Conservation (phyloP, 2,797 vertebrate species). For the Pangasius djambal region DNA sequence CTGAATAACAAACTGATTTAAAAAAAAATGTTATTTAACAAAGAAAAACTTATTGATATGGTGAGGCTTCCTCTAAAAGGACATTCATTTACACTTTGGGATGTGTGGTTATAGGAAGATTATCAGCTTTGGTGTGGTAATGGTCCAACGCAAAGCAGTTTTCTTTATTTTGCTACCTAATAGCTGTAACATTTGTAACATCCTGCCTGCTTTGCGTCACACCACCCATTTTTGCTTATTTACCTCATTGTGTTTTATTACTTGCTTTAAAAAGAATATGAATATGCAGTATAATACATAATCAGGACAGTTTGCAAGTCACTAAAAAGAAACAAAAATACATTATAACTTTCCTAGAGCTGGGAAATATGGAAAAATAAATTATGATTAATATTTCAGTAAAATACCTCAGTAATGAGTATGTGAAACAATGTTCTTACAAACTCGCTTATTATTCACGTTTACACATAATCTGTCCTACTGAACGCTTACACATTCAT, state of each 20-base stretch:
- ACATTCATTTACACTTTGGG: not conserved
- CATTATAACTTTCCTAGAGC: not conserved
- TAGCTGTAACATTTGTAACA: not conserved
- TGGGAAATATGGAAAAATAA: not conserved
- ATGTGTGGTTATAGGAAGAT: not conserved
- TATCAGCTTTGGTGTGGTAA: not conserved
- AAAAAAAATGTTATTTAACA: not conserved
- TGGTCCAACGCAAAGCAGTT: not conserved
- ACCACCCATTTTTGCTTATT: not conserved
- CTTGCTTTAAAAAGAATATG: not conserved
- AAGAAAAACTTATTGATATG: no score
- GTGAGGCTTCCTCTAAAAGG: not conserved
- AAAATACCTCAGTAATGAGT: constrained; percentile 3
- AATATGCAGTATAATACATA: not conserved
- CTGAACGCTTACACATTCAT: not conserved
- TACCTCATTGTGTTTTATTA: not conserved
- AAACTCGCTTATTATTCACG: constrained; percentile 20
- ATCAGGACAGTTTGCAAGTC: not conserved
- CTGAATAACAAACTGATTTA: not conserved
- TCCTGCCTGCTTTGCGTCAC: constrained; percentile 8
- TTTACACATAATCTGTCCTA: constrained; percentile 16
- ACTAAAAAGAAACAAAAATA: not conserved
- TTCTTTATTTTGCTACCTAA: not conserved
- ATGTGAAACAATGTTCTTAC: constrained; percentile 1
- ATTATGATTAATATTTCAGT: constrained; percentile 23